Conservation (phyloP, 2,797 vertebrate species). For the Characodon lateralis region DNA sequence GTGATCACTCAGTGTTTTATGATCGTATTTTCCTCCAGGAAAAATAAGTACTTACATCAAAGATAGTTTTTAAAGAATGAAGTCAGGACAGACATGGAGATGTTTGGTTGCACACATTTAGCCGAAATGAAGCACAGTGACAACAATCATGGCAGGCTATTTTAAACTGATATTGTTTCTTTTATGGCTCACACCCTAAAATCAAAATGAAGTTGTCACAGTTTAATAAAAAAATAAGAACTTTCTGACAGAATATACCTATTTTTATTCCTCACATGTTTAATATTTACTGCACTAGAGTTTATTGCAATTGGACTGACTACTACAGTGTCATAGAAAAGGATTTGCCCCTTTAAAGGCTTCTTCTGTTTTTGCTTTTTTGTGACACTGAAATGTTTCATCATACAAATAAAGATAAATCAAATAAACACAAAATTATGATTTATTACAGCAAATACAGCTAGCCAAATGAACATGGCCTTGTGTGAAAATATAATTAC, state of each 20-base stretch:
- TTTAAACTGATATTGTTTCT: not conserved
- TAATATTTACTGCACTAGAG: not conserved
- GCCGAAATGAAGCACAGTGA: not conserved
- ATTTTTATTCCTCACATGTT: not conserved
- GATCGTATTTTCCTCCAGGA: slow-evolving; percentile 19
- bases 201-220: not conserved
- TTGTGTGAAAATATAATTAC: not conserved
- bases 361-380: not conserved
- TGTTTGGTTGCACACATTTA: not conserved
- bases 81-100: not conserved
- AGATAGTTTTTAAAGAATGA: slow-evolving; percentile 8
- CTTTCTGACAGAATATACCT: not conserved
- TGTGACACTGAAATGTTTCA: not conserved
- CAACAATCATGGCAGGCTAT: not conserved
- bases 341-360: not conserved
- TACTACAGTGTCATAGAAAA: not conserved
- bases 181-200: not conserved
- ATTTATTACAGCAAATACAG: not conserved
- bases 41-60: slow-evolving; percentile 18
- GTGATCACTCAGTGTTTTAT: slow-evolving; percentile 19
- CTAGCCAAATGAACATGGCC: not conserved
- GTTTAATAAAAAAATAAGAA: not conserved
- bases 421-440: not conserved
- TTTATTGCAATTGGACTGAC: not conserved
- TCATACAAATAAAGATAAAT: not conserved